Base-by-base conservation (phyloP, 2,797 vertebrate genomes). In the Acomys russatus region DNA sequence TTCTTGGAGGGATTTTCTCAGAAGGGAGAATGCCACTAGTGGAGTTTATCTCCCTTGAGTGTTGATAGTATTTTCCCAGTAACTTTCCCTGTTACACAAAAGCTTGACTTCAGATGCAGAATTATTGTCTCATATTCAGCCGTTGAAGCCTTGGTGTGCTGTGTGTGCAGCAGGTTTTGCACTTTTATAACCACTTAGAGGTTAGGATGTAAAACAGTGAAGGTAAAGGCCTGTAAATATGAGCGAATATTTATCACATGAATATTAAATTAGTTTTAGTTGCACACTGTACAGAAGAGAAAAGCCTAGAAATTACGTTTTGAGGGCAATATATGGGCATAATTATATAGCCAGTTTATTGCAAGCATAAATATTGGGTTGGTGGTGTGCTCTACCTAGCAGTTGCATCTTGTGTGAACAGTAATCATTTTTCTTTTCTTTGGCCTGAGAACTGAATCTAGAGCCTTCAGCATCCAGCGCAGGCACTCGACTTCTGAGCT, bases 31-130 rank as follows among this genome's bases (percentile, higher is more conserved):
- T 63, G 61, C 6, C 71, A 9, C 38, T 28, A 51, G 8, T 44
- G 61, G 25, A 6, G 38, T 25, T 95, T 92, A n/a, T 70, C 51
- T 91, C 30, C 84, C 44, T 54, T 93, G 63, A 74, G 66, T 93
- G 82, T 90, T 70, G 91, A 54, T 44, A 18, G 61, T 90, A n/a
- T 92, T 96, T 90, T 87, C 71, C 78, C 68, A 79, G 54, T 9
- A 20, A 11, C 8, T 77, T 85, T 87, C 91, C 15, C 12, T 74
- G 18, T 20, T 38, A 79, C 30, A 70, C 7, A 33, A 90, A 88
- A 85, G 9, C 61, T n/a, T 90, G 59, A 54, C 35, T 56, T 80
- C 28, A 38, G 33, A 49, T 61, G 25, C 35, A 38, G 73, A 87
- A 89, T 95, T 66, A 61, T 51, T 90, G n/a, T 70, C 15, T 86